Conservation (phyloP, 1,140 invertebrate species). For the Lepidostoma basale region DNA sequence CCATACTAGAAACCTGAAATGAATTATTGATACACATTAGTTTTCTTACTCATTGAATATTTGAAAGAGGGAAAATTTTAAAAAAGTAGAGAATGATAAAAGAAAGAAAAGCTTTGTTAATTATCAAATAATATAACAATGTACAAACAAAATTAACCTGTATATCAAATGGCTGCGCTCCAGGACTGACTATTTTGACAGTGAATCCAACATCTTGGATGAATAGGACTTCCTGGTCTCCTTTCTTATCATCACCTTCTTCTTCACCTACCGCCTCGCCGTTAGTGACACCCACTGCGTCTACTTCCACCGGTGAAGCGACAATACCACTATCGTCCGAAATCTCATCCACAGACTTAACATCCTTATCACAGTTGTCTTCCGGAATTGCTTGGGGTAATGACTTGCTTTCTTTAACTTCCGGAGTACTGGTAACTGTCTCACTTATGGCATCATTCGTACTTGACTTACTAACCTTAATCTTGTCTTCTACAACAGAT, state of each 20-base stretch:
- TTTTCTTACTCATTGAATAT: too few species aligned
- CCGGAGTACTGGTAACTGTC: conserved; percentile 17
- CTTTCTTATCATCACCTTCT: conserved; percentile 66
- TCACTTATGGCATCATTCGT: conserved; percentile 24
- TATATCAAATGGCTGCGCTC: conserved; percentile 88
- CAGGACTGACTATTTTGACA: conserved; percentile 89
- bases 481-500: background rate
- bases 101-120: too few species aligned
- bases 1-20: conserved; percentile 90
- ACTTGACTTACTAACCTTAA: background rate
- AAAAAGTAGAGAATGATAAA: too few species aligned
- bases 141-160: conserved; percentile 65
- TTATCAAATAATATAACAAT: too few species aligned
- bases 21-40: too few species aligned
- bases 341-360: background rate
- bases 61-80: too few species aligned
- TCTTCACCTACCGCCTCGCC: conserved; percentile 61
- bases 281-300: conserved; percentile 6
- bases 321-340: conserved; percentile 23
- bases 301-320: conserved; percentile 12
- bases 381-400: background rate
- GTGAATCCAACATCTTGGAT: conserved; percentile 94
- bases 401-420: conserved; percentile 21
- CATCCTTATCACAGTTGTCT: background rate
- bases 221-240: conserved; percentile 82